Evolutionary conservation across 2,888 invertebrate species (phyloP).

Genomic region (Dryobotodes eremita): DNA sequence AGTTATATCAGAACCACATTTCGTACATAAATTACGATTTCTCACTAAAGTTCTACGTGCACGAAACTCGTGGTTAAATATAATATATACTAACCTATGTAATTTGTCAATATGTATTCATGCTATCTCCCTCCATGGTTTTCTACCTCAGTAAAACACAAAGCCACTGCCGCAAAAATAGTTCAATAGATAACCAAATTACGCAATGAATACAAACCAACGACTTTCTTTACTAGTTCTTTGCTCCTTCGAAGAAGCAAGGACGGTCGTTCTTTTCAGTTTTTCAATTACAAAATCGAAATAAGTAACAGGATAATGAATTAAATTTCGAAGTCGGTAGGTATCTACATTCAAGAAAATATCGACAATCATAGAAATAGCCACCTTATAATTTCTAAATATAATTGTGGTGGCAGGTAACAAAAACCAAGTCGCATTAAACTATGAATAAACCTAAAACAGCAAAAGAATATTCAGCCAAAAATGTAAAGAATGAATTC

Average conservation of each 20-base stretch:
- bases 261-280: not conserved
- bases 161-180: conserved; percentile 30
- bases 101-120: conserved; percentile 47
- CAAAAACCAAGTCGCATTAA: not conserved
- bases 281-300: not conserved
- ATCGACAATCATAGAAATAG: not conserved
- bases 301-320: not conserved
- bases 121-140: conserved; percentile 1
- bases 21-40: conserved; percentile 62
- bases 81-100: conserved; percentile 24
- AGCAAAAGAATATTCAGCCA: conserved; percentile 12
- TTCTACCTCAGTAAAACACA: conserved; percentile 34
- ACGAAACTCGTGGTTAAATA: conserved; percentile 42
- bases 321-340: not conserved
- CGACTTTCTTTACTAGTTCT: conserved; percentile 27
- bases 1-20: conserved; percentile 62
- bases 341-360: not conserved
- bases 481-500: conserved; percentile 15
- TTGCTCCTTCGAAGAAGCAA: conserved; percentile 15
- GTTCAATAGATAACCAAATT: conserved; percentile 29
- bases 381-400: not conserved
- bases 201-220: conserved; percentile 38
- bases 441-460: not conserved
- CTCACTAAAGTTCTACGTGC: conserved; percentile 54
- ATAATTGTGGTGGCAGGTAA: not conserved